Conservation (phyloP, 2,797 vertebrate species). For the Rhynchonycteris naso region DNA sequence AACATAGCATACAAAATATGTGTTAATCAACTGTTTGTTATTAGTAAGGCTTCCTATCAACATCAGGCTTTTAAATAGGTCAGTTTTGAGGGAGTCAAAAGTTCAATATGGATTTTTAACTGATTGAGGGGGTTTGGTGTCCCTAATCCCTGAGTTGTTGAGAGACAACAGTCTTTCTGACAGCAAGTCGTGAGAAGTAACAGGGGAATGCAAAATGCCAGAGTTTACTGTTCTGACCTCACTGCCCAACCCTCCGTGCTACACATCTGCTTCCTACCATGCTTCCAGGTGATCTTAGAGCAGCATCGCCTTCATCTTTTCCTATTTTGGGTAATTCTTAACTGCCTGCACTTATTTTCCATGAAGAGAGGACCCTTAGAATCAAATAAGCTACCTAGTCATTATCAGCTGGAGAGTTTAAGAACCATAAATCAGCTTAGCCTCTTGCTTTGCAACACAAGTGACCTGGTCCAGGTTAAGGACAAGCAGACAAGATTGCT, state of each 20-base stretch:
- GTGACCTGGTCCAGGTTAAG: neutral
- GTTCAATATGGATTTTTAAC: neutral
- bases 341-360: neutral
- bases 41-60: neutral
- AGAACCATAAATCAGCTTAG: conserved; percentile 11
- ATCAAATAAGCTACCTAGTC: neutral
- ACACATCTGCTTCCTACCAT: neutral
- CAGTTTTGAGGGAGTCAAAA: neutral
- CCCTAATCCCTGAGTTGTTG: neutral
- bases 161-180: neutral
- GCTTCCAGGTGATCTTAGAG: neutral
- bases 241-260: neutral
- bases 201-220: neutral
- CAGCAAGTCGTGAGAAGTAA: neutral
- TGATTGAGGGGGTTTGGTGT: neutral
- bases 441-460: neutral
- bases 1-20: neutral
- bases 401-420: neutral
- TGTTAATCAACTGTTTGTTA: neutral
- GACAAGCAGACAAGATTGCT: neutral
- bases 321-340: neutral
- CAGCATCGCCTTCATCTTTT: neutral
- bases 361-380: conserved; percentile 31
- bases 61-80: neutral
- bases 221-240: neutral